Evolutionary conservation across 2,888 invertebrate species (phyloP).

Genomic region (Caenorhabditis virilis): DNA sequence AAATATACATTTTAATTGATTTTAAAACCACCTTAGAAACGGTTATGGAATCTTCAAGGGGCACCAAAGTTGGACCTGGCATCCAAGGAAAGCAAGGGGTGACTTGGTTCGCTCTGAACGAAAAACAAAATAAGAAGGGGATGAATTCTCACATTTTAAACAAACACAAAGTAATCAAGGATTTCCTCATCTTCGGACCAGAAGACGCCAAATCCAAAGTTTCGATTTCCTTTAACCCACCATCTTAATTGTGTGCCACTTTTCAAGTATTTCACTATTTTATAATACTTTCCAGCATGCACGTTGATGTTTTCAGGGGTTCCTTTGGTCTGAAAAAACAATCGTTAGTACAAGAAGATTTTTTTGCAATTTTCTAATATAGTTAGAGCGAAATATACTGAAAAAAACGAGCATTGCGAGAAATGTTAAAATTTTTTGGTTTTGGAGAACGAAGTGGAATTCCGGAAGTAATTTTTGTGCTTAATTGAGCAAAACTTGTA

Average conservation of each 20-base stretch:
- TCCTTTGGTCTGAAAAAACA: constrained; percentile 14
- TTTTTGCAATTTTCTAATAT: too few relatives aligned
- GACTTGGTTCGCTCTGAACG: constrained; percentile 47
- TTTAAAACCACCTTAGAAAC: constrained; percentile 37
- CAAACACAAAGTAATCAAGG: constrained; percentile 33
- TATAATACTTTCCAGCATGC: constrained; percentile 34
- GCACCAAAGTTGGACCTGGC: constrained; percentile 59
- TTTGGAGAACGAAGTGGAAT: neutral
- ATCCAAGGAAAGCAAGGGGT: constrained; percentile 55
- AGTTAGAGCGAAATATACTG: too few relatives aligned
- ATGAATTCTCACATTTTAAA: too few relatives aligned
- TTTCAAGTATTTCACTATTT: constrained; percentile 22
- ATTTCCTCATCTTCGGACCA: constrained; percentile 35
- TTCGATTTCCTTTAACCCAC: constrained; percentile 45
- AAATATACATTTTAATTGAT: too few relatives aligned
- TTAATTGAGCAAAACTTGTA: too few relatives aligned
- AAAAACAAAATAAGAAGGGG: neutral
- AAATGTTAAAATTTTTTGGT: neutral
- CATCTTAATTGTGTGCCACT: constrained; percentile 25
- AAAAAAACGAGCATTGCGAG: too few relatives aligned
- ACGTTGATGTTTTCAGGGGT: constrained; percentile 26
- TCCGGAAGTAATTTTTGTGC: too few relatives aligned
- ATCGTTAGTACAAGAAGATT: too few relatives aligned
- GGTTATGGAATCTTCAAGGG: constrained; percentile 46
- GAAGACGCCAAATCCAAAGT: constrained; percentile 45